Base-by-base conservation (phyloP, 2,888 invertebrate species). In the Lycocerus yunnanus region DNA sequence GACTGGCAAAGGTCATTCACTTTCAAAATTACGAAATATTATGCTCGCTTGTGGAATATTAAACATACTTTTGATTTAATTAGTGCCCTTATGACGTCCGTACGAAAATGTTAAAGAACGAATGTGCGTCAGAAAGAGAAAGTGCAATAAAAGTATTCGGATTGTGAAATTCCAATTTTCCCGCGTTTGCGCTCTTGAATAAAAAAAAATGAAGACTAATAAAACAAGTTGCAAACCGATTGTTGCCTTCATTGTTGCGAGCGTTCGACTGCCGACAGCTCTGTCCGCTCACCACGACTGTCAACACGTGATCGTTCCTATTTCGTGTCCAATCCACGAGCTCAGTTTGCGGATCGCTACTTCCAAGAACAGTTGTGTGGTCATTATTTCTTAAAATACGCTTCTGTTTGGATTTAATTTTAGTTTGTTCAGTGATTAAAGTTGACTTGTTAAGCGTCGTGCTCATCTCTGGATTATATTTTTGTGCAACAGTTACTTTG, bases 321-420 rank as follows among this genome's bases (percentile, higher is more conserved):
- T 67, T 43, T 59, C 58, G 69, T 60, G 66, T 59, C 69, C 73
- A 73, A 65, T 74, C 71, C 71, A 68, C 63, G 71, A 58, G 71
- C 74, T 60, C 61, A 75, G 75, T 75, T 69, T 58, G 24, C 69
- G 24, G 72, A 58, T 71, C 68, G 79, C 78, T 78, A 74, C 78
- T 85, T 85, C 85, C 81, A 80, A 81, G 85, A 84, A 85, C 80
- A 74, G 79, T 77, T 78, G 81, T 84, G 83, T 81, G 84, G 82
- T 84, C 84, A 84, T 84, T 83, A 81, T 80, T 83, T 84, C 85
- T 84, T 82, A 84, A 85, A 85, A 85, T 85, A 85, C 78, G 81
- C 78, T 66, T 71, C 72, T 15, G 15, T 24, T 80, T 78, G 79
- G 75, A 79, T 78, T 81, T 80, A 78, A 76, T 78, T 75, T 72